Evolutionary conservation across 2,888 invertebrate genomes (phyloP), one percentile per base, ranked within the genome.

Genomic region (Strigamia maritima): DNA sequence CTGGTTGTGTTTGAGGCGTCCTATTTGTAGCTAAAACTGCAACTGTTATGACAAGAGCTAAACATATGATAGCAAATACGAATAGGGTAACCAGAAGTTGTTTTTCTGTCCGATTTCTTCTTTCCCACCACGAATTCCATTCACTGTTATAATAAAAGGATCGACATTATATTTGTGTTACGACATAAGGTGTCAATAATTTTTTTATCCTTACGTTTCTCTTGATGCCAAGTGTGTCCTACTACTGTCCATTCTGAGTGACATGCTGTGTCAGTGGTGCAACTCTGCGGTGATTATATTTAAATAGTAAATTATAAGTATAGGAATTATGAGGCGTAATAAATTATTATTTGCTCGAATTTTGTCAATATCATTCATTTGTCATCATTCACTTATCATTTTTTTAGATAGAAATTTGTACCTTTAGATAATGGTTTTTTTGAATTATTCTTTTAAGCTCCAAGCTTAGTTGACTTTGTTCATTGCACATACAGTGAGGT

Each of bases 231-330:
- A 22, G 22, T 65, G 22, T 22, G 60, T 24, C 24, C 60, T 65
- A 19, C 60, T 65, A 19, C 60, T 65, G 60, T 65, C 60, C 60
- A 65, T 65, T 22, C 60, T 65, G n/a, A 65, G 19, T 24, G 60
- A 65, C 60, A 65, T 65, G 19, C 19, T 24, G 24, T 24, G 24
- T 12, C 6, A 22, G 60, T 16, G 44, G 3, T 44, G 44, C 44
- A 65, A 65, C 22, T 65, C 12, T 65, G 8, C 0, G 22, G 22
- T 1, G n/a, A 65, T 12, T 65, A 19, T 24, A 6, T 65, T 22
- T 22, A 22, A 24, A 24, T 2, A 24, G 60, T 22, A 4, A 1
- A 65, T n/a, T 60, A 19, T 60, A 60, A 60, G n/a, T 60, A 19
- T 10, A 14, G 40, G 40, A 16, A 60, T 65, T 65, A 65, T 65